Evolutionary conservation across 2,888 invertebrate species (phyloP).

Genomic region (Sepiola atlantica): DNA sequence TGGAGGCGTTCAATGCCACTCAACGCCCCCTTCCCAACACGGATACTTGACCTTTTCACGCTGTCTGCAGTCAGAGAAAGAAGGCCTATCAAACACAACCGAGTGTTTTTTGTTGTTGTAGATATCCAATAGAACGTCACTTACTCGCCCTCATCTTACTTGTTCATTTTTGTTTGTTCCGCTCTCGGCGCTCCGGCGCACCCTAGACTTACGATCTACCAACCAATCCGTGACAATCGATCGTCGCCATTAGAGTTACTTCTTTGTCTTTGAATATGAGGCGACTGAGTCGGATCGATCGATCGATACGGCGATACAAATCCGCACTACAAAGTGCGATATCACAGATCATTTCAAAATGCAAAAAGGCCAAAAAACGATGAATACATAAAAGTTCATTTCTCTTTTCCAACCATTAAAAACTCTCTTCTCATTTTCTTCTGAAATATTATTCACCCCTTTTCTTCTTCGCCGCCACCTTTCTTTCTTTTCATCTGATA

Average conservation of each 20-base stretch:
- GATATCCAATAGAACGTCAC: neutral
- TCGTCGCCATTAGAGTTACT: conserved; percentile 15
- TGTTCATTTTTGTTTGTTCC: too few relatives aligned
- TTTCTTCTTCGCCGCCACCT: neutral
- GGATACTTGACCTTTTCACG: neutral
- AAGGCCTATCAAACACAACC: neutral
- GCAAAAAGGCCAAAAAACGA: neutral
- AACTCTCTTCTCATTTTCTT: neutral
- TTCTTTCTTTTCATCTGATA: neutral
- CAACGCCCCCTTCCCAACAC: neutral
- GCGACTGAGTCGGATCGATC: neutral
- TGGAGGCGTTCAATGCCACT: neutral
- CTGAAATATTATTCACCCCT: neutral
- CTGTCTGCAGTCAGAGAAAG: neutral
- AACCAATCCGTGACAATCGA: neutral
- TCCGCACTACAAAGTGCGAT: neutral
- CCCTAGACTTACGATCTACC: neutral
- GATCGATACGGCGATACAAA: neutral
- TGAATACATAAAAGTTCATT: neutral
- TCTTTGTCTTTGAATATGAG: conserved; percentile 23
- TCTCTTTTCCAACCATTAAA: neutral
- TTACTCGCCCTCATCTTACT: neutral
- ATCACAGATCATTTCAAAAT: neutral
- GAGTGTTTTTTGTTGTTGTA: neutral
- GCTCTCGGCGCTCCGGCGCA: too few relatives aligned